Conservation (phyloP, 2,797 vertebrate genomes). For the Serranus cabrilla region DNA sequence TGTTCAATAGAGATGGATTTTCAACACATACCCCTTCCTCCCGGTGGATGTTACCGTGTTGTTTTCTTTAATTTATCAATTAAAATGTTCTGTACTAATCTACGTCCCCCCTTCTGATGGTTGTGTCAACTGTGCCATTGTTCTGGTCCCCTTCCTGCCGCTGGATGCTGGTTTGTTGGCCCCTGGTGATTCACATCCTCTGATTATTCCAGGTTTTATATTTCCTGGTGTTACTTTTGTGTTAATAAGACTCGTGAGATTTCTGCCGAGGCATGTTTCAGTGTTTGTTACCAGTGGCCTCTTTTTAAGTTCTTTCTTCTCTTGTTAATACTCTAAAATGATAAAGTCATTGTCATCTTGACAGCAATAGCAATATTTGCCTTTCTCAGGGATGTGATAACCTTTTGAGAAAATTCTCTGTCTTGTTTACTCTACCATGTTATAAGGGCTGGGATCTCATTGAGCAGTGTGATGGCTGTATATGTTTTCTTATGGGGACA, state of each 20-base stretch:
- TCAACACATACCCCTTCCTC: background rate
- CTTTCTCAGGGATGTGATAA: slow-evolving; percentile 15
- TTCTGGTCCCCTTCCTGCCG: slow-evolving; percentile 30
- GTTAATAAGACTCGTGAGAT: slow-evolving; percentile 8
- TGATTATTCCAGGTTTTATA: slow-evolving; percentile 32
- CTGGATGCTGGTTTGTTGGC: slow-evolving; percentile 25
- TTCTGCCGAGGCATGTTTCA: background rate
- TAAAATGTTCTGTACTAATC: background rate
- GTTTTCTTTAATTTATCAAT: background rate
- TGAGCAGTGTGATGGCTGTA: slow-evolving; percentile 26
- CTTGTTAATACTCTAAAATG: background rate
- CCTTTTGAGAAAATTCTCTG: slow-evolving; percentile 25
- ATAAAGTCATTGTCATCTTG: background rate
- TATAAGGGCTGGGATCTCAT: slow-evolving; percentile 12
- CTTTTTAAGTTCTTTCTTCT: background rate
- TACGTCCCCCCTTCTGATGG: background rate
- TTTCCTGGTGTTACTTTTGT: slow-evolving; percentile 29
- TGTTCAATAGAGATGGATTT: background rate
- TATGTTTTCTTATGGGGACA: slow-evolving; percentile 45
- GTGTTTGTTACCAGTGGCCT: background rate
- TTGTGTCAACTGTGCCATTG: slow-evolving; percentile 18
- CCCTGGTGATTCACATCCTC: slow-evolving; percentile 42
- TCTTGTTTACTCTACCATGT: slow-evolving; percentile 30
- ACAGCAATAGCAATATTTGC: slow-evolving; percentile 22
- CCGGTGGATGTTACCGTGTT: background rate